Conservation (phyloP, 2,113 vertebrate species). For the Neogobius melanostomus region DNA sequence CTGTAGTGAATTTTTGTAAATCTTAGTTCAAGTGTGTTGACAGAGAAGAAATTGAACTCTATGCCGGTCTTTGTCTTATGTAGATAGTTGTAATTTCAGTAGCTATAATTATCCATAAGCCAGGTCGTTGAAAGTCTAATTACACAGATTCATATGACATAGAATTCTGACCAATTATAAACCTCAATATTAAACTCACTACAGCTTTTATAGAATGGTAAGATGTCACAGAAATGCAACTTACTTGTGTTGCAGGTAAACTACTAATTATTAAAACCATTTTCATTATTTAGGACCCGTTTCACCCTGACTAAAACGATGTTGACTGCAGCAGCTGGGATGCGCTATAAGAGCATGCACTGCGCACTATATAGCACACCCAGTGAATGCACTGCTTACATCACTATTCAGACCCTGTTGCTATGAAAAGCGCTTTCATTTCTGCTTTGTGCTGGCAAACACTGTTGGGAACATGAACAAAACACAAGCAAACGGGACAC, state of each 20-base stretch:
- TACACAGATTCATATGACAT: too few species aligned
- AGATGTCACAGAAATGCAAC: too few species aligned
- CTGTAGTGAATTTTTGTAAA: too few species aligned
- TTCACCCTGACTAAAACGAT: constrained; percentile 23
- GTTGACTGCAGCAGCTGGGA: constrained; percentile 35
- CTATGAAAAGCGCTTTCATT: constrained; percentile 75
- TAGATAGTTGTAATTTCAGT: too few species aligned
- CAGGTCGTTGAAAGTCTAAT: too few species aligned
- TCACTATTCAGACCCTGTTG: constrained; percentile 67
- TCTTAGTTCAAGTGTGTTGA: too few species aligned
- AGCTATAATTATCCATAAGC: too few species aligned
- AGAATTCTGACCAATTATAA: too few species aligned
- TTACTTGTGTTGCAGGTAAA: not conserved
- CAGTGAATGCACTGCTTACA: constrained; percentile 58
- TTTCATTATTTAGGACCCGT: constrained; percentile 9
- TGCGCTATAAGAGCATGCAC: constrained; percentile 23
- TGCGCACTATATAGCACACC: constrained; percentile 13
- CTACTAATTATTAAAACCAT: not conserved
- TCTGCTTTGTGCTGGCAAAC: constrained; percentile 73
- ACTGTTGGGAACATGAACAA: constrained; percentile 69
- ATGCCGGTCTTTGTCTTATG: too few species aligned
- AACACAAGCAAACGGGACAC: constrained; percentile 70
- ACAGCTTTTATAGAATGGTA: too few species aligned
- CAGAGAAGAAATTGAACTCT: too few species aligned
- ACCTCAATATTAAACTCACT: too few species aligned